Evolutionary conservation across 2,113 vertebrate species (phyloP).

Genomic region (Apaloderma vittatum): DNA sequence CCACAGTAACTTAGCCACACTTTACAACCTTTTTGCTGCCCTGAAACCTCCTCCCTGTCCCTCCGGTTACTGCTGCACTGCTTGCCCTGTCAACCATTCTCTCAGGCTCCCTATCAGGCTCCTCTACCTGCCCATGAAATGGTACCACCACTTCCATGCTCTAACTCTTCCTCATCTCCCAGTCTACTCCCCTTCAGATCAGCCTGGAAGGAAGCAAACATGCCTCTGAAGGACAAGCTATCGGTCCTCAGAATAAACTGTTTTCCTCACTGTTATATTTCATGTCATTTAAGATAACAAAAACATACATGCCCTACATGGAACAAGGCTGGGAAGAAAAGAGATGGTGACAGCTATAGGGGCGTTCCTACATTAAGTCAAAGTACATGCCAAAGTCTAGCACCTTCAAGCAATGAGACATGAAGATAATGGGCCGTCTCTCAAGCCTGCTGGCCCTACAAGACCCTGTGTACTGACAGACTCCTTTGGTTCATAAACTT

Average conservation of each 20-base stretch:
- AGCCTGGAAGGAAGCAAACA: neutral
- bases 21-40: neutral
- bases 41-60: neutral
- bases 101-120: neutral
- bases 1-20: neutral
- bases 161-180: neutral
- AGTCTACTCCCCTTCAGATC: accelerated
- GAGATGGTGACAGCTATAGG: neutral
- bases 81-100: neutral
- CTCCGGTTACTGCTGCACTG: neutral
- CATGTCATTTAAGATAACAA: neutral
- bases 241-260: neutral
- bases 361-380: neutral
- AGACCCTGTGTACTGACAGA: neutral
- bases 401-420: neutral
- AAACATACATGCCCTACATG: neutral
- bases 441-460: neutral
- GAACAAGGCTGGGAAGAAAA: neutral
- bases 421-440: neutral
- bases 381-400: neutral
- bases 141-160: neutral
- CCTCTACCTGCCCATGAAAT: neutral
- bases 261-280: neutral
- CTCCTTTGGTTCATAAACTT: neutral
- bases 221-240: neutral